These are phyloP conservation scores for Leucozona laternaria DNA, from an alignment of 2,888 invertebrate species.

Conservation along the genomic window DNA sequence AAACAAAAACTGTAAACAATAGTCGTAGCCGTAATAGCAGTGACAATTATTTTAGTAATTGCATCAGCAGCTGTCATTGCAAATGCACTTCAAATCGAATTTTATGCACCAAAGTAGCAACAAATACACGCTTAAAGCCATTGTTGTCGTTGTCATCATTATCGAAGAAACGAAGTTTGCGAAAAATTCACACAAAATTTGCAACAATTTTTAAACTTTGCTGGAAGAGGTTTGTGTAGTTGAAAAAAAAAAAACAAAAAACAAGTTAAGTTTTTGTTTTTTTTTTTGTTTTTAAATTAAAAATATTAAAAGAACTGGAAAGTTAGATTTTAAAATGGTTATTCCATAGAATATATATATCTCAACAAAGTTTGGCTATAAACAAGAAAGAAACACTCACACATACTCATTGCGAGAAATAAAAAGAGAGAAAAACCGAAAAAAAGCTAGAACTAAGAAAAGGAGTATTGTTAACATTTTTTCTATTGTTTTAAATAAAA, in stretches of 20 bases:
- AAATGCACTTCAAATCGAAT: constrained; percentile 73
- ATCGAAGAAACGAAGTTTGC: constrained; percentile 64
- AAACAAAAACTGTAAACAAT: constrained; percentile 28
- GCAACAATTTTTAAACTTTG: constrained; percentile 73
- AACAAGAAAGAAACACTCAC: constrained; percentile 38
- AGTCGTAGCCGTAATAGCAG: constrained; percentile 39
- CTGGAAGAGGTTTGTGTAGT: constrained; percentile 64
- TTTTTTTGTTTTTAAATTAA: constrained; percentile 30
- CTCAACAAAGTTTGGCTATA: constrained; percentile 53
- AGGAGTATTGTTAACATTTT: constrained; percentile 47
- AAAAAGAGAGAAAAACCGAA: constrained; percentile 5
- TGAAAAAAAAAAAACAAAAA: constrained; percentile 1
- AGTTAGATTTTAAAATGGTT: constrained; percentile 55
- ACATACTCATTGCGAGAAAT: constrained; percentile 36
- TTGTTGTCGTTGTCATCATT: constrained; percentile 56
- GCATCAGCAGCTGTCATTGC: constrained; percentile 52
- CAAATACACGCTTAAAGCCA: constrained; percentile 67
- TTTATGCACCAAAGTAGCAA: constrained; percentile 72
- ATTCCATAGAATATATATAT: constrained; percentile 70
- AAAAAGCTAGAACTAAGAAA: constrained; percentile 31
- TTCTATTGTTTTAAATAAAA: constrained; percentile 28
- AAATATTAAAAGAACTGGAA: constrained; percentile 53
- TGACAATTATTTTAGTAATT: constrained; percentile 15
- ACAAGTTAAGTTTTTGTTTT: constrained; percentile 29
- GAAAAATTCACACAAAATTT: constrained; percentile 74